Conservation (phyloP, 2,113 vertebrate genomes). For the Larimichthys polyactis region DNA sequence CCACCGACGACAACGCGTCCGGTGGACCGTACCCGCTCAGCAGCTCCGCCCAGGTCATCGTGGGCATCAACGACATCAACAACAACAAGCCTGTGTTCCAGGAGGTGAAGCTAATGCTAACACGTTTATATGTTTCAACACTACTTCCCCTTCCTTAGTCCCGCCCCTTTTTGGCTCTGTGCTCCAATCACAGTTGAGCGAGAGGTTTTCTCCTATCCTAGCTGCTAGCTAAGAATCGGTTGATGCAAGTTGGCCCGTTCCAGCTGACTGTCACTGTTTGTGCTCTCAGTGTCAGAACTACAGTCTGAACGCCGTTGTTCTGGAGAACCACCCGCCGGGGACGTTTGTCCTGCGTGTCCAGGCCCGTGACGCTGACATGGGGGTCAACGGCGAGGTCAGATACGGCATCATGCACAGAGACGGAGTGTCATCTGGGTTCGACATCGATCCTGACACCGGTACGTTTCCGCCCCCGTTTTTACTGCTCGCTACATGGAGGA, state of each 20-base stretch:
- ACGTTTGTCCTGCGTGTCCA: constrained; percentile 86
- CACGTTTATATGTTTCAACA: too few species aligned
- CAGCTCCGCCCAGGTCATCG: constrained; percentile 89
- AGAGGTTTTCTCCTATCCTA: too few species aligned
- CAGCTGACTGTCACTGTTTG: background rate
- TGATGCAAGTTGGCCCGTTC: too few species aligned
- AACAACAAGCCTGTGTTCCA: constrained; percentile 92
- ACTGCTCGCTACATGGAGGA: fast-evolving
- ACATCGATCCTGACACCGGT: constrained; percentile 89
- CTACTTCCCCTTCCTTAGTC: too few species aligned
- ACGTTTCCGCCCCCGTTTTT: background rate
- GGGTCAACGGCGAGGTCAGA: constrained; percentile 90
- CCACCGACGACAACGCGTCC: constrained; percentile 89
- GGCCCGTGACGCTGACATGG: constrained; percentile 89
- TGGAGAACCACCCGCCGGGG: constrained; percentile 90
- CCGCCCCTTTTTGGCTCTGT: too few species aligned
- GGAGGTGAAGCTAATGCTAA: constrained; percentile 78
- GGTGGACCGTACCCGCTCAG: constrained; percentile 88
- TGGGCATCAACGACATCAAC: constrained; percentile 91
- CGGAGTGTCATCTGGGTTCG: constrained; percentile 85
- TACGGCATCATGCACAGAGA: constrained; percentile 91
- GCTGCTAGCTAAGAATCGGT: too few species aligned
- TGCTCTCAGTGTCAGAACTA: constrained; percentile 88
- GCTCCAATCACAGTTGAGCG: too few species aligned
- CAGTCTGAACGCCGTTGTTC: constrained; percentile 86